phyloP scores from a whole-genome alignment of 1,140 invertebrate genomes.

The Ceratina calcarata region DNA sequence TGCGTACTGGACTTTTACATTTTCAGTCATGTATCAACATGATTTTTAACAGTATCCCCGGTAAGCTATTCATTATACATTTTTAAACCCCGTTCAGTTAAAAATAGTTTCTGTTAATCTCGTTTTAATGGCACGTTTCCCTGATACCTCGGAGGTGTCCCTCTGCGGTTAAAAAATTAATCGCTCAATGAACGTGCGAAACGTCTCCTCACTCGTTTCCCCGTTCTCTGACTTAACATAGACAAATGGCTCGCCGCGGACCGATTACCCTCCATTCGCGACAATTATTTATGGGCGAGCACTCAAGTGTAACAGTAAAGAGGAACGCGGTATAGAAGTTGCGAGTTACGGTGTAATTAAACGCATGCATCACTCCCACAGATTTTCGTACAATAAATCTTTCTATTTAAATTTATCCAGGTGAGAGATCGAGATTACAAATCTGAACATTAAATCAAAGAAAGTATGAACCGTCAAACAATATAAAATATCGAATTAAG shows the following conservation, averaged over 20 bases:
- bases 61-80: too few relatives aligned
- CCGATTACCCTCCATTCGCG: not conserved
- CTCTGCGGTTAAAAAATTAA: not conserved
- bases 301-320: not conserved
- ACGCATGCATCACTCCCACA: not conserved
- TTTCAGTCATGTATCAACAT: too few relatives aligned
- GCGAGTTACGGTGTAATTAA: not conserved
- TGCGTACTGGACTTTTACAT: too few relatives aligned
- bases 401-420: not conserved
- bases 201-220: not conserved
- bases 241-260: not conserved
- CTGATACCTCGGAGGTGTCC: not conserved
- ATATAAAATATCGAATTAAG: too few relatives aligned
- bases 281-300: not conserved
- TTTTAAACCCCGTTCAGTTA: too few relatives aligned
- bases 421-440: too few relatives aligned
- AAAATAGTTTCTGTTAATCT: not conserved
- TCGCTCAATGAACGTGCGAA: not conserved
- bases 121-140: not conserved
- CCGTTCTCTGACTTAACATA: not conserved
- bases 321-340: not conserved
- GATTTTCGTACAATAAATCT: not conserved
- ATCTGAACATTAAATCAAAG: too few relatives aligned
- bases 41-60: too few relatives aligned
- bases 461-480: too few relatives aligned